Conservation (phyloP, 2,113 vertebrate genomes). For the Ahaetulla prasina region DNA sequence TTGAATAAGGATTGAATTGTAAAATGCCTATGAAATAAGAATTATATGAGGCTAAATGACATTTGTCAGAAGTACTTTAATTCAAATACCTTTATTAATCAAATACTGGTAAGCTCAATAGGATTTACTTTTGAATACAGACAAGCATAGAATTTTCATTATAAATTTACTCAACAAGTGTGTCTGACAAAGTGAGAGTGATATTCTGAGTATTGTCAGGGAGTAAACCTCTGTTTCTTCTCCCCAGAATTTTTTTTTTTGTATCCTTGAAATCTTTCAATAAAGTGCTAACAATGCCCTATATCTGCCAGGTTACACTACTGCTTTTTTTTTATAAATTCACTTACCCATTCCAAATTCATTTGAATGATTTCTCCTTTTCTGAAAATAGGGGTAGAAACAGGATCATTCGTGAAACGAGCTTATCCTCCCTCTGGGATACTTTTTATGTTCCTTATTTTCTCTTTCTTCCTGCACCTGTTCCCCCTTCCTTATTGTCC, state of each 20-base stretch:
- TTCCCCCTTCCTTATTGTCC: background rate
- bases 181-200: background rate
- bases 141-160: background rate
- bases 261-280: background rate
- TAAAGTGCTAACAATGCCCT: background rate
- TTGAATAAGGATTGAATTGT: background rate
- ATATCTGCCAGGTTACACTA: background rate
- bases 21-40: background rate
- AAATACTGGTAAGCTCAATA: background rate
- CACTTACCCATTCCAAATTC: background rate
- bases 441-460: background rate
- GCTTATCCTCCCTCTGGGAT: background rate
- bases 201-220: background rate
- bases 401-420: background rate
- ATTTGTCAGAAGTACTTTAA: background rate
- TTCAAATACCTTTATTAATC: background rate
- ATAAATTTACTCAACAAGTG: background rate
- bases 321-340: background rate
- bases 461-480: background rate
- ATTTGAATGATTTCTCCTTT: background rate
- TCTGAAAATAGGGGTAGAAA: background rate
- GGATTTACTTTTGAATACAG: background rate
- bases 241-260: background rate
- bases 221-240: background rate
- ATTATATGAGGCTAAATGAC: background rate